phyloP scores from a whole-genome alignment of 2,113 vertebrate genomes.

The Myodes glareolus region DNA sequence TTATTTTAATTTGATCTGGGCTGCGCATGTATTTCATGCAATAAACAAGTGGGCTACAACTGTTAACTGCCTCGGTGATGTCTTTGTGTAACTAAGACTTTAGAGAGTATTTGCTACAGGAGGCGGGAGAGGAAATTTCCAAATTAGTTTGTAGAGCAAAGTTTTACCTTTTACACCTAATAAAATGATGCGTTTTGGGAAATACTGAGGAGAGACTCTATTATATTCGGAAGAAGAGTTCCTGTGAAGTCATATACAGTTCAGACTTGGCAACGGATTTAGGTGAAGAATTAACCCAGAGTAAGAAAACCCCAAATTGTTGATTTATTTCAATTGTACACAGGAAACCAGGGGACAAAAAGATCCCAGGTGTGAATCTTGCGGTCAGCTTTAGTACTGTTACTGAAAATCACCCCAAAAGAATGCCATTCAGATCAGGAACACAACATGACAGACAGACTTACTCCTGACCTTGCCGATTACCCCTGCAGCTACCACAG shows the following conservation, averaged over 20 bases:
- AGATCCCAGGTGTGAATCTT: neutral
- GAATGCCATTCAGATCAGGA: neutral
- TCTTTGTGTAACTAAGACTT: constrained; percentile 46
- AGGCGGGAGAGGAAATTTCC: neutral
- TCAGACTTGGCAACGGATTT: neutral
- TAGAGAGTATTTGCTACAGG: constrained; percentile 51
- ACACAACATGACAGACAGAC: neutral
- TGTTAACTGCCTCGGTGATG: constrained; percentile 45
- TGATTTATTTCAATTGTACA: neutral
- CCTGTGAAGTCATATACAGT: neutral
- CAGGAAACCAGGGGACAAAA: neutral
- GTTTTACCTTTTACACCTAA: constrained; percentile 47
- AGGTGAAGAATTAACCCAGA: neutral
- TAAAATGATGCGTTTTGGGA: neutral
- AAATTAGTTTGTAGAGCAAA: constrained; percentile 64
- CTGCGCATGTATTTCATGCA: constrained; percentile 48
- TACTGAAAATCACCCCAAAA: neutral
- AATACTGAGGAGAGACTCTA: neutral
- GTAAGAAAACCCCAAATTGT: neutral
- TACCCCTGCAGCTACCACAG: neutral
- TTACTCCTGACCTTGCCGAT: neutral
- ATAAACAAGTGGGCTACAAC: constrained; percentile 57
- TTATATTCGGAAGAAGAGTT: constrained; percentile 5
- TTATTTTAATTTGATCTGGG: constrained; percentile 70
- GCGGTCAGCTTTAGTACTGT: neutral